A percentile compares a stretch with the other conserved stretches of the same genome.
These are phyloP conservation scores for Micrasema minimum DNA, from an alignment of 1,140 invertebrate species.

Conservation along the genomic window DNA sequence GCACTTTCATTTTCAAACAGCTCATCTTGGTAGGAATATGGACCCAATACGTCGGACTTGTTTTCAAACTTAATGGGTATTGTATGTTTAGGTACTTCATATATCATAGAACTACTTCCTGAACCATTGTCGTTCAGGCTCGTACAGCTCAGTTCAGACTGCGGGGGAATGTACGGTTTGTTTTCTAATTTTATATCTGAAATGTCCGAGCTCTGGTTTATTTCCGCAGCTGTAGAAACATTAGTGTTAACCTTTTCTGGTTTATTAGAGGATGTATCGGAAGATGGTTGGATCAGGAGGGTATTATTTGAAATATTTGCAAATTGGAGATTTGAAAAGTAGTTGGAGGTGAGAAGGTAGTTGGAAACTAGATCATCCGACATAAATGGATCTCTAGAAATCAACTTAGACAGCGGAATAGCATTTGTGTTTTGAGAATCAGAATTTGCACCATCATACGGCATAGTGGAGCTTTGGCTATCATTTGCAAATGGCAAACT, in stretches of 20 bases:
- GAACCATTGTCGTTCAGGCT: conserved; percentile 33
- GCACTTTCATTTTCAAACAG: conserved; percentile 24
- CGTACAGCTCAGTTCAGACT: conserved; percentile 35
- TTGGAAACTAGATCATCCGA: conserved; percentile 17
- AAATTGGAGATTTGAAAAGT: conserved; percentile 35
- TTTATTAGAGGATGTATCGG: conserved; percentile 10
- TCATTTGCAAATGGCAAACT: conserved; percentile 7
- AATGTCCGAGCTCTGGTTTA: conserved; percentile 19
- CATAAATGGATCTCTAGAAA: conserved; percentile 28
- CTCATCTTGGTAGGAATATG: conserved; percentile 26
- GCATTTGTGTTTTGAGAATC: conserved; percentile 12
- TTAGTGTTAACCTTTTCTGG: background rate
- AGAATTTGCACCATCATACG: background rate
- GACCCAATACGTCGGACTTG: conserved; percentile 21
- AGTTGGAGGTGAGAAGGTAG: conserved; percentile 49
- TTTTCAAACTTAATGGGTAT: conserved; percentile 45
- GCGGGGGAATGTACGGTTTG: conserved; percentile 30
- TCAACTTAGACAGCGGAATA: conserved; percentile 10
- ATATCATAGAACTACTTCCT: conserved; percentile 14
- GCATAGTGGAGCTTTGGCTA: background rate
- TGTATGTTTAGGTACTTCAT: conserved; percentile 38
- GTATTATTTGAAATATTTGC: conserved; percentile 14
- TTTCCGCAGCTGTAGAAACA: conserved; percentile 1
- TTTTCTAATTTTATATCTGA: conserved; percentile 38
- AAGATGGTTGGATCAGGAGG: conserved; percentile 1